Conservation (phyloP, 2,797 vertebrate species). For the Notoglanidium macrostoma region DNA sequence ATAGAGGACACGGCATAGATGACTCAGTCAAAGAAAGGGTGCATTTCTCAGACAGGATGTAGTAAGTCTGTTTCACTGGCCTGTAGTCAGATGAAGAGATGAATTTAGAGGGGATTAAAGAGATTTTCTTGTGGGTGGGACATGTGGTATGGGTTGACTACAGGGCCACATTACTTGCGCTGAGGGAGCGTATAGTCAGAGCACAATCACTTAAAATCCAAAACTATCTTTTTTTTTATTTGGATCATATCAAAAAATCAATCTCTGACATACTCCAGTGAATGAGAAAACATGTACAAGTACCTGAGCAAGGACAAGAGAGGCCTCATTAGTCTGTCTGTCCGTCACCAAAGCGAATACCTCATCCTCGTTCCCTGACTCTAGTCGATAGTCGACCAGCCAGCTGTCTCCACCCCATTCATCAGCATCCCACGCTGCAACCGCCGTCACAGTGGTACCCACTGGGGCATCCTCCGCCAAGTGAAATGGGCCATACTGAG, state of each 20-base stretch:
- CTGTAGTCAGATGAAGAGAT: background rate
- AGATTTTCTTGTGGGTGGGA: background rate
- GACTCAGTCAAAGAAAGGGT: background rate
- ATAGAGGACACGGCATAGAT: background rate
- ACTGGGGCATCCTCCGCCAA: conserved; percentile 70
- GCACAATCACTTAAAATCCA: background rate
- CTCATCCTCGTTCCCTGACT: conserved; percentile 77
- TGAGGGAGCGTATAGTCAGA: background rate
- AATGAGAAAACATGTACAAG: background rate
- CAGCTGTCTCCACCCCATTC: conserved; percentile 78
- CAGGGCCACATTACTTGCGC: background rate
- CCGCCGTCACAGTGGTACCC: conserved; percentile 71
- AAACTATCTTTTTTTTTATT: background rate
- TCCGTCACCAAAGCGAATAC: conserved; percentile 71
- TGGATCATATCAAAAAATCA: background rate
- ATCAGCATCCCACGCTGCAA: conserved; percentile 77
- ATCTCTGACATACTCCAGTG: background rate
- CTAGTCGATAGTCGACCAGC: conserved; percentile 75
- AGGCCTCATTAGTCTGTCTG: conserved; percentile 67
- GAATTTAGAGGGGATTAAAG: background rate
- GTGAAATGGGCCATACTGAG: conserved; percentile 74
- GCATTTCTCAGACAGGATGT: background rate
- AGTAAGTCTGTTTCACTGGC: background rate
- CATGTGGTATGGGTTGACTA: conserved; percentile 1
- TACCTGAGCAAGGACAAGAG: conserved; percentile 77